phyloP scores from a whole-genome alignment of 2,888 invertebrate species.

The Aquatica leii region DNA sequence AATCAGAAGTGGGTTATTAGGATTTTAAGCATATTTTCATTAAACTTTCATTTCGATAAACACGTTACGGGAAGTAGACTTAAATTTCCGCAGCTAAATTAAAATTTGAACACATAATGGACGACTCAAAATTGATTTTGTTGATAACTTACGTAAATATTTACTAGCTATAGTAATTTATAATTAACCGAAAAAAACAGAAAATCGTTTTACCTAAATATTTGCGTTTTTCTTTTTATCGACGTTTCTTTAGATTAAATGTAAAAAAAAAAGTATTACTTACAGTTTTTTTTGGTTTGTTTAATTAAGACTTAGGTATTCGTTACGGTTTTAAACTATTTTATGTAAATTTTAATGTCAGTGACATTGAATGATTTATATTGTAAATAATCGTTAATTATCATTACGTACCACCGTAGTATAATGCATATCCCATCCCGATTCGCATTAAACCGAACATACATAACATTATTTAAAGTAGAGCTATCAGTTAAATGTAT shows the following conservation, averaged over 20 bases:
- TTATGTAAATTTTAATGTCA: neutral
- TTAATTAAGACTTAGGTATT: neutral
- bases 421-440: neutral
- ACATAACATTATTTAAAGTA: no score
- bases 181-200: conserved; percentile 7
- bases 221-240: neutral
- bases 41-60: no score
- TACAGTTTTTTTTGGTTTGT: no score
- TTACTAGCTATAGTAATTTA: conserved; percentile 8
- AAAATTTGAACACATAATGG: conserved; percentile 17
- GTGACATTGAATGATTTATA: neutral
- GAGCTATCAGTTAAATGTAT: no score
- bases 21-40: no score
- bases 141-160: conserved; percentile 16
- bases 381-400: conserved; percentile 3
- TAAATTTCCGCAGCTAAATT: conserved; percentile 28
- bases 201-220: neutral
- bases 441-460: no score
- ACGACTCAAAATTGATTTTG: conserved; percentile 19
- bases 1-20: no score
- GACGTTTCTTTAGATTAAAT: neutral
- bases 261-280: neutral
- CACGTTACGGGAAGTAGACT: no score
- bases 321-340: no score
- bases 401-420: neutral